A percentile compares a stretch with the other conserved stretches of the same genome.
phyloP scores from a whole-genome alignment of 2,797 vertebrate species.

The Cirrhinus mrigala region DNA sequence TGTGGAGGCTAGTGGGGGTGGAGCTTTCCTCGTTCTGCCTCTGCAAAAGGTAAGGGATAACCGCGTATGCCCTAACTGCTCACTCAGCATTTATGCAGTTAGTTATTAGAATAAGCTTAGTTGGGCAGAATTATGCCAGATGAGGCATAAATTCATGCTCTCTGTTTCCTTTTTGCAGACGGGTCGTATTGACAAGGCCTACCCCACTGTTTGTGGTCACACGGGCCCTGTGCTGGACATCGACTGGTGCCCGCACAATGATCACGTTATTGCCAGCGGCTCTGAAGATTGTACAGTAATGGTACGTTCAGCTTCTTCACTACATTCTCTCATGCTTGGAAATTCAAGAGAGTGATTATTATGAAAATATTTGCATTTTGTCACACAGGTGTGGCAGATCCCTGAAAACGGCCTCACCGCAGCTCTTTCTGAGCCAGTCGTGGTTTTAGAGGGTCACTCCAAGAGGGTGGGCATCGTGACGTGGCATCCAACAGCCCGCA shows the following conservation, averaged over 20 bases:
- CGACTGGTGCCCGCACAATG: constrained; percentile 98
- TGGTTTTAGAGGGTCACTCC: constrained; percentile 95
- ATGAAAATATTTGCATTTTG: background rate
- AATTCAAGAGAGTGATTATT: background rate
- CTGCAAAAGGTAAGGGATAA: constrained; percentile 87
- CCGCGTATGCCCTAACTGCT: background rate
- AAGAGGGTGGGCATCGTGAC: constrained; percentile 96
- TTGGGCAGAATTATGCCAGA: background rate
- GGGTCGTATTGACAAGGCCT: constrained; percentile 95
- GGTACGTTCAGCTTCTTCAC: constrained; percentile 72
- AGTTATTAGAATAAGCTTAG: background rate
- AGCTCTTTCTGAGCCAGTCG: constrained; percentile 90
- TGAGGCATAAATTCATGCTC: background rate
- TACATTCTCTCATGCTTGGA: background rate
- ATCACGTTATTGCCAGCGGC: constrained; percentile 94
- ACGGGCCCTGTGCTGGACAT: constrained; percentile 96
- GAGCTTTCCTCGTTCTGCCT: constrained; percentile 95
- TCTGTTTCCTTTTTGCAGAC: constrained; percentile 75
- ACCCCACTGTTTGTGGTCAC: constrained; percentile 97
- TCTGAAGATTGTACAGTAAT: constrained; percentile 97
- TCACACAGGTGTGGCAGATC: constrained; percentile 94
- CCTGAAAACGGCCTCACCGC: constrained; percentile 91
- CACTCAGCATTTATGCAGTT: background rate
- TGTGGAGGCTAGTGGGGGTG: constrained; percentile 94
- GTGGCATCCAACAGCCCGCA: constrained; percentile 96